These are phyloP conservation scores for Diaphora mendica DNA, from an alignment of 2,888 invertebrate species.

Conservation along the genomic window DNA sequence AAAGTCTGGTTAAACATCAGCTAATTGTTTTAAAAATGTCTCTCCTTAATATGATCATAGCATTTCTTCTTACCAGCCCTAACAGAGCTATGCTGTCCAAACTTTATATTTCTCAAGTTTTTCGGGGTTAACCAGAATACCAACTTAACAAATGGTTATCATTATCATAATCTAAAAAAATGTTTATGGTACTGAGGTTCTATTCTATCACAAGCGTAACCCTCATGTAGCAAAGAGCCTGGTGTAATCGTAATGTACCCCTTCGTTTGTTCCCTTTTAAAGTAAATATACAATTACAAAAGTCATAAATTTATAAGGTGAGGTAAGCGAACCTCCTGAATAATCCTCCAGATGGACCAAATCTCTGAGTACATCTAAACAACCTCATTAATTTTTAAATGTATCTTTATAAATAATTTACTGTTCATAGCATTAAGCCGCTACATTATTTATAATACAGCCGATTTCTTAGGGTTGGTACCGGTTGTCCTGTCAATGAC, in stretches of 20 bases:
- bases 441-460: conserved; percentile 38
- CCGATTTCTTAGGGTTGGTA: conserved; percentile 1
- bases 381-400: conserved; percentile 31
- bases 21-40: too few species aligned
- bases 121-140: too few species aligned
- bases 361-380: conserved; percentile 26
- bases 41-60: too few species aligned
- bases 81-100: too few species aligned
- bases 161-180: background rate
- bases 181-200: background rate
- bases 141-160: too few species aligned
- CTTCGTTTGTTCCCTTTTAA: background rate
- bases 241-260: background rate
- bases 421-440: conserved; percentile 28
- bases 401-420: conserved; percentile 34
- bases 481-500: background rate
- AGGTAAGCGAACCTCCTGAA: background rate
- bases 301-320: background rate
- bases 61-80: too few species aligned
- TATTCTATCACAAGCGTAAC: background rate
- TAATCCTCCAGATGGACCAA: conserved; percentile 33
- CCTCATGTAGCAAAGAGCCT: background rate
- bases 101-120: too few species aligned
- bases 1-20: too few species aligned
- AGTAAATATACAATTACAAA: conserved; percentile 3